Evolutionary conservation across 2,113 vertebrate genomes (phyloP).

Genomic region (Labeo catla): DNA sequence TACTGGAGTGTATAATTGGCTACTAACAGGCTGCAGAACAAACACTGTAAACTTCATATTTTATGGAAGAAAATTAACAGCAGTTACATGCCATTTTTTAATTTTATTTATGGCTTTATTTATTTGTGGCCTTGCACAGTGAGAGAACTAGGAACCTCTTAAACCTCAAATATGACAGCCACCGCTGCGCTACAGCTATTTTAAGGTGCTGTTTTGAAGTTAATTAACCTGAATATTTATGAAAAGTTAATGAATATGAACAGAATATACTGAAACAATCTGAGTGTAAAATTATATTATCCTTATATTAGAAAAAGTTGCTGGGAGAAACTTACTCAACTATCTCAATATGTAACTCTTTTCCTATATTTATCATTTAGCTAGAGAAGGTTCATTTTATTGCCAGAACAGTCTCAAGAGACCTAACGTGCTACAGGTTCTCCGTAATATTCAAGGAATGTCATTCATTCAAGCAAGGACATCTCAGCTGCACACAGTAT

Average conservation of each 20-base stretch:
- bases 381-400: neutral
- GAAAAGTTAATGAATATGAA: neutral
- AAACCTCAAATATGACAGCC: neutral
- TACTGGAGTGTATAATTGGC: too few relatives aligned
- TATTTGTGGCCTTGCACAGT: too few relatives aligned
- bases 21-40: neutral
- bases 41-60: neutral
- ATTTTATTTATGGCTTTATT: neutral
- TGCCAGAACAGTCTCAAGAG: neutral
- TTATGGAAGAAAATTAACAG: neutral
- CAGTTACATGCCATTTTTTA: neutral
- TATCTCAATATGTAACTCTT: neutral
- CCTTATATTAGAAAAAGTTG: neutral
- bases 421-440: neutral
- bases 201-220: neutral
- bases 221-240: neutral
- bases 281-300: neutral
- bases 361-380: neutral
- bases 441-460: neutral
- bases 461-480: constrained; percentile 16
- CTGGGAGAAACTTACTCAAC: neutral
- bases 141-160: neutral
- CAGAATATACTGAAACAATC: neutral
- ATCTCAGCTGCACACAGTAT: neutral
- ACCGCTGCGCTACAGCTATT: neutral